These are phyloP conservation scores for Drosophila baimaii DNA, from an alignment of 1,140 invertebrate genomes.

Conservation along the genomic window DNA sequence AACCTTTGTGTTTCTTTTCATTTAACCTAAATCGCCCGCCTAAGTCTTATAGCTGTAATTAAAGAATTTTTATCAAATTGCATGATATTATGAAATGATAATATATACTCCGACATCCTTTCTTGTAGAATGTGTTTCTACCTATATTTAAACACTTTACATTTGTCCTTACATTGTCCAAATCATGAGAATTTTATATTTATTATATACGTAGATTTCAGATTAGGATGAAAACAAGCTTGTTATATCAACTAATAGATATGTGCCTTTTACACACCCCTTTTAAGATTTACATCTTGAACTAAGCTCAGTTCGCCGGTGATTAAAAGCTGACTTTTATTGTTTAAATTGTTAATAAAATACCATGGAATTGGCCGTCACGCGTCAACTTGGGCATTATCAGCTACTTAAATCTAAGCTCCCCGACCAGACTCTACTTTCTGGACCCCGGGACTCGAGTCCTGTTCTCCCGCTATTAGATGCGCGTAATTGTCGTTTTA, in stretches of 20 bases:
- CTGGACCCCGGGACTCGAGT: constrained; percentile 1
- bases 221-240: neutral
- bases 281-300: neutral
- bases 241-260: neutral
- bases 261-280: neutral
- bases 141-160: no score
- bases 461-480: constrained; percentile 33
- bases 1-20: no score
- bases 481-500: constrained; percentile 53
- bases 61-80: no score
- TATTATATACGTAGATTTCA: neutral
- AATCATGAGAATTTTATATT: no score
- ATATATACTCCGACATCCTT: no score
- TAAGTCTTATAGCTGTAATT: no score
- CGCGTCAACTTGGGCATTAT: constrained; percentile 52
- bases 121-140: no score
- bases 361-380: constrained; percentile 44
- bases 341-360: constrained; percentile 54
- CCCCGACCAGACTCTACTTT: constrained; percentile 3
- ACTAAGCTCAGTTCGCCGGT: neutral
- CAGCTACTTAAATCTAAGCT: constrained; percentile 62
- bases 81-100: no score
- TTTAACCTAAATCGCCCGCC: no score
- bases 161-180: no score
- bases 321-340: constrained; percentile 45